Conservation (phyloP, 2,888 invertebrate species). For the Trichopria drosophilae region DNA sequence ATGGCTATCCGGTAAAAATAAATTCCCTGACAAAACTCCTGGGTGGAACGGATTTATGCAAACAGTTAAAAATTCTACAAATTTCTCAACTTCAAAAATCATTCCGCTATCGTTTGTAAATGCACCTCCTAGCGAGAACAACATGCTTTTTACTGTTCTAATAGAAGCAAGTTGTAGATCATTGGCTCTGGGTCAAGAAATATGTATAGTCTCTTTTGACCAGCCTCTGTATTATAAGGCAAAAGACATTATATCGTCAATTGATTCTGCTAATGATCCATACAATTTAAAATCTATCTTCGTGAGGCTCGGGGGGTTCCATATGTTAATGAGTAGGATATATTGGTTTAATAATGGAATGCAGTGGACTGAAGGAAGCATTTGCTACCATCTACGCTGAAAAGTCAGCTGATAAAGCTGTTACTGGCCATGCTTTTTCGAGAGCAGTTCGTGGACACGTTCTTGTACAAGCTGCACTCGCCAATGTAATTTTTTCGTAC, state of each 20-base stretch:
- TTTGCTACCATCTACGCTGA: slow-evolving; percentile 8
- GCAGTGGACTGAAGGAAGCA: slow-evolving; percentile 18
- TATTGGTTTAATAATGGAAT: slow-evolving; percentile 28
- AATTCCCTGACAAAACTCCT: too few species aligned
- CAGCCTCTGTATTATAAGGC: slow-evolving; percentile 39
- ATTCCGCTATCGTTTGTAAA: too few species aligned
- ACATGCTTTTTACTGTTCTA: too few species aligned
- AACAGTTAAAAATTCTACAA: too few species aligned
- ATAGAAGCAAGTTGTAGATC: slow-evolving; percentile 19
- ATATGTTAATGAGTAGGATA: slow-evolving; percentile 29
- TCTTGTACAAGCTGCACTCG: slow-evolving; percentile 2
- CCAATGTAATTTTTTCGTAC: background rate
- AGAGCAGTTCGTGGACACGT: slow-evolving; percentile 12
- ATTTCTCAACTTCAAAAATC: too few species aligned
- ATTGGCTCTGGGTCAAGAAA: slow-evolving; percentile 29
- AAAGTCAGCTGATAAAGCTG: slow-evolving; percentile 20
- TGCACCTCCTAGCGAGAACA: too few species aligned
- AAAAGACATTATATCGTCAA: slow-evolving; percentile 38
- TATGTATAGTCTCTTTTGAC: slow-evolving; percentile 35
- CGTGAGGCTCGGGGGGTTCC: slow-evolving; percentile 31
- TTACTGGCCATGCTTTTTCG: slow-evolving; percentile 12
- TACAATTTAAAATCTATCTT: slow-evolving; percentile 21
- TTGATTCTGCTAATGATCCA: slow-evolving; percentile 18
- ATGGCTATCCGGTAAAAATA: too few species aligned
- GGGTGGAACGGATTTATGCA: too few species aligned